Evolutionary conservation across 2,113 vertebrate genomes (phyloP).

Genomic region (Oreochromis niloticus): DNA sequence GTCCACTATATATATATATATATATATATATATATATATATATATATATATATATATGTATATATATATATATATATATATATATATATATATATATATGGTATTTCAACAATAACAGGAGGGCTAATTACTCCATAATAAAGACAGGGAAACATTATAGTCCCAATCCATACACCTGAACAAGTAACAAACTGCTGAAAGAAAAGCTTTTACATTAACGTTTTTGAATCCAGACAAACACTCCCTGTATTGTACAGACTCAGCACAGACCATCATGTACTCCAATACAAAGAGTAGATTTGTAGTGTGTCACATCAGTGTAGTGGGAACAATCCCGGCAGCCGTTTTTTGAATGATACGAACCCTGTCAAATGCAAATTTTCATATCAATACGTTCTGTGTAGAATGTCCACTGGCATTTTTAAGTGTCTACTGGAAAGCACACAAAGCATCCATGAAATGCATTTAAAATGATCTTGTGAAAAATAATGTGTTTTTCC

Average conservation of each 20-base stretch:
- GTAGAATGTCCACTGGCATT: neutral
- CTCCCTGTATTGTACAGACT: neutral
- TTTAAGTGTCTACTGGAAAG: neutral
- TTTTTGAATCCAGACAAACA: neutral
- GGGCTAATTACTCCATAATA: neutral
- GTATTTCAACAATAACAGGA: neutral
- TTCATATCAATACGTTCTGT: neutral
- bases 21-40: too few species aligned
- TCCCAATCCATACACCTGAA: neutral
- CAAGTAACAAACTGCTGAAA: neutral
- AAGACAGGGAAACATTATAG: neutral
- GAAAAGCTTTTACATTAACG: neutral
- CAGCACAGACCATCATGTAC: neutral
- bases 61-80: too few species aligned
- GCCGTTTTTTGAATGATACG: neutral
- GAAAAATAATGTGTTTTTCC: neutral
- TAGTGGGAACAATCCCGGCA: neutral
- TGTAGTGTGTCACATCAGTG: neutral
- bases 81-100: neutral
- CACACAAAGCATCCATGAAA: neutral
- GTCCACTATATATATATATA: neutral
- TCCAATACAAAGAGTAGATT: neutral
- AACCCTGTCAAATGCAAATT: neutral
- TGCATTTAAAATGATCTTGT: neutral
- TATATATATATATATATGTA: too few species aligned